Evolutionary conservation across 2,113 vertebrate species (phyloP), one percentile per base, ranked within the genome.

Genomic region (Symphodus melops): DNA sequence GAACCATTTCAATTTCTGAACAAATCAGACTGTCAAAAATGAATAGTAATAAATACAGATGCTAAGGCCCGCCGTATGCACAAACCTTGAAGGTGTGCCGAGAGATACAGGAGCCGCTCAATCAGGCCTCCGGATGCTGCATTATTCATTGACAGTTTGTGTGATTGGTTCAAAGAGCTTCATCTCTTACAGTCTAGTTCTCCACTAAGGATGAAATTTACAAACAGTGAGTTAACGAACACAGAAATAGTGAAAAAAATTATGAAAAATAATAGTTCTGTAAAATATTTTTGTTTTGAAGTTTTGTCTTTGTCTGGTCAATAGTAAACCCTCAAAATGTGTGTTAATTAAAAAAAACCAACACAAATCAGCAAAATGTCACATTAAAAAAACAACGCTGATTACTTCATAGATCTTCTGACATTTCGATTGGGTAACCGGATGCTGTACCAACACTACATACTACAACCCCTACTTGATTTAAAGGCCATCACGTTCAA

Each of bases 1-100:
- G 42, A 58, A 62, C 39, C 42, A 28, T 70, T 68, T 70, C 51
- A 44, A 20, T 56, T 63, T 54, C 23, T 14, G 62, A 71, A 49
- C 58, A 57, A 75, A 61, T 60, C 7, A 42, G 23, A 9, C 36
- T 21, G 28, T 77, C 10, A 61, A 56, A 74, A 21, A 21, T 4
- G 0, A 25, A 11, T 55, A 25, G 1, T 48, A 48, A 48, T 19
- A 17, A 48, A 17, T 9, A 20, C 12, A 69, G n/a, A 59, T 5
- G 42, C 10, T 11, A 63, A 16, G 28, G n/a, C 17, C 13, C 41
- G 33, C 25, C 58, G 41, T 60, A 14, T 46, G 19, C 37, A 25
- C 21, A 0, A n/a, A 17, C 33, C 21, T 44, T 20, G 14, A 55
- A 66, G 56, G 13, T 42, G n/a, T 19, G 13, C 57, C 8, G 2